Evolutionary conservation across 2,797 vertebrate species (phyloP).

Genomic region (Sebastes steindachneri): DNA sequence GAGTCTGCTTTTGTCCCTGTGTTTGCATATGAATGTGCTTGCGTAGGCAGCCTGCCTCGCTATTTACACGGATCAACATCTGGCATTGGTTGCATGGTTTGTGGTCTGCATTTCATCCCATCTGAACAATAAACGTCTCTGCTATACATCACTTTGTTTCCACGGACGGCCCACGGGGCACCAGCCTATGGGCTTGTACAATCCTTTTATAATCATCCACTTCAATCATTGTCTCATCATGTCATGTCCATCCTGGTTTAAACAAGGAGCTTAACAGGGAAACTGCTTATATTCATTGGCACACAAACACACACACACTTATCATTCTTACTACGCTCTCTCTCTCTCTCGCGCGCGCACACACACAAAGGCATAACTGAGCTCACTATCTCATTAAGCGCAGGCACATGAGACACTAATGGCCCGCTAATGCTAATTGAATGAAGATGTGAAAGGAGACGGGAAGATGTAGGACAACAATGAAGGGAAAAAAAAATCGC

Average conservation of each 20-base stretch:
- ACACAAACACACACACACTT: not conserved
- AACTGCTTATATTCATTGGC: constrained; percentile 32
- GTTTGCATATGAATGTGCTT: constrained; percentile 60
- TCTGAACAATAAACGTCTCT: constrained; percentile 63
- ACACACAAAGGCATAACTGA: constrained; percentile 27
- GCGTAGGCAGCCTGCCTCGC: constrained; percentile 44
- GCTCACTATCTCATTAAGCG: constrained; percentile 53
- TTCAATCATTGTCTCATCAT: constrained; percentile 50
- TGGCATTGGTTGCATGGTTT: constrained; percentile 68
- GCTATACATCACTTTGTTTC: constrained; percentile 59
- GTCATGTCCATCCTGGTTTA: constrained; percentile 26
- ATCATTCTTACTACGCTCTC: not conserved
- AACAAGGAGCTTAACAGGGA: constrained; percentile 32
- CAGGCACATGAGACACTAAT: constrained; percentile 47
- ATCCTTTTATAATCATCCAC: constrained; percentile 40
- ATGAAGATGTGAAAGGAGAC: constrained; percentile 54
- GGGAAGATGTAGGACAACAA: constrained; percentile 41
- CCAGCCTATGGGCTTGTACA: constrained; percentile 8
- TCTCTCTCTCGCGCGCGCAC: not conserved
- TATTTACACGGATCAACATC: constrained; percentile 69
- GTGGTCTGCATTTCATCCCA: constrained; percentile 67
- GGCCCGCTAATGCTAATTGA: constrained; percentile 52
- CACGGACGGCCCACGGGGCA: constrained; percentile 41
- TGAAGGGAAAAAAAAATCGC: not conserved
- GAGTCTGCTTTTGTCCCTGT: constrained; percentile 23